Evolutionary conservation across 2,113 vertebrate genomes (phyloP), one percentile per base, ranked within the genome.

Genomic region (Bujurquina vittata): DNA sequence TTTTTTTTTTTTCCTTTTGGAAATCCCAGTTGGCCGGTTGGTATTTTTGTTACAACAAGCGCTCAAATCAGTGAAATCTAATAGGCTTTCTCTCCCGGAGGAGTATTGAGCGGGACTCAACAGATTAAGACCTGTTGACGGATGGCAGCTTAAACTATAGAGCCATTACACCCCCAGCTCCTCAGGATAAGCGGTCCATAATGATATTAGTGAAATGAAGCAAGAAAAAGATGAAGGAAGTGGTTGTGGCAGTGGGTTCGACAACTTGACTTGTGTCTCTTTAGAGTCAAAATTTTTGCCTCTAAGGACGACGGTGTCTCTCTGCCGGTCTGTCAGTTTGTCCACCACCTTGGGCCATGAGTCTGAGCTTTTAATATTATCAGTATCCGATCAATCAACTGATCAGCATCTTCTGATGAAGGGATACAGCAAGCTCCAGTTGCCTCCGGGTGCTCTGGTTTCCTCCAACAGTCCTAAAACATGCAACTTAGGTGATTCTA

Each of bases 71-170:
- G 90, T 93, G 94, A 94, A 95, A 95, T 93, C 91, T 91, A 91
- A 95, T 94, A 93, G 87, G 79, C 85, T 78, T 84, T 74, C 56
- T 74, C 76, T 89, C 94, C 89, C 91, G 55, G 87, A 78, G 93
- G 93, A 91, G 88, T 79, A 92, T 63, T 63, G 92, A 94, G 90
- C 29, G 85, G 82, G 90, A 93, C 93, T 94, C 90, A 89, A 91
- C 91, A 95, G 92, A 95, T 94, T 93, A 95, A 91, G 92, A 93
- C 90, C 80, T 92, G 94, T 82, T 95, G 95, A 96, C 81, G 92
- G 95, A 95, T 87, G 92, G 93, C 84, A 92, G 92, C 84, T 94
- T 91, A 84, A 94, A 93, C 92, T 92, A 85, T 84, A 88, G 90
- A 79, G 88, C 86, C 83, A 89, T 93, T 88, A 87, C 91, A 89